Base-by-base conservation (phyloP, 2,113 vertebrate species). In the Crypturellus undulatus region DNA sequence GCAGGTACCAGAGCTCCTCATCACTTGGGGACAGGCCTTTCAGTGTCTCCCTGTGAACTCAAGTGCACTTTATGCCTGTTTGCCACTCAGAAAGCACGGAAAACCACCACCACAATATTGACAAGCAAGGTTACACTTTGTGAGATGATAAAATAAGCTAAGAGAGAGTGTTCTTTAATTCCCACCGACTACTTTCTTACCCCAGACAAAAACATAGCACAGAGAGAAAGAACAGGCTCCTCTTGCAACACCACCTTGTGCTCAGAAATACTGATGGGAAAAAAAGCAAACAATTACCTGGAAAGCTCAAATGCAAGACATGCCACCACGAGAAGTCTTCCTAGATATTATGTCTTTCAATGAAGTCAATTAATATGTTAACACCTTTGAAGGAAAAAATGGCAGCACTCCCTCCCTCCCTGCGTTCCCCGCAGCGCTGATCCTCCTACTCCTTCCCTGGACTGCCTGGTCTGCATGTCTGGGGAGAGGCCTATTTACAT, bases 131-230 rank as follows among this genome's bases (percentile, higher is more conserved):
- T 26, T 80, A 43, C 68, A 12, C 85, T 94, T 77, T 85, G 56
- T 80, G 68, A 87, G 68, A 32, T 63, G 90, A 62, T 59, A 89
- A 94, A 87, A 59, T 67, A 77, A 94, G 88, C 65, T 58, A 42
- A 84, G 21, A 38, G 91, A 92, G 70, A 91, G 52, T n/a, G 72
- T 24, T 36, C 34, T 68, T 95, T 72, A 76, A 84, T 92, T 91
- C 84, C 36, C 59, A 67, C 43, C 52, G 67, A 24, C 77, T 79
- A 52, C 73, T 84, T 87, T 38, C 77, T 84, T 56, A 84, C 73
- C 91, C 87, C 59, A 76, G 63, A 67, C 70, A 49, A 79, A 89
- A 32, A 28, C 43, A 6, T 40, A 87, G 90, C 62, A 81, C 69
- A 81, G 79, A 69, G 40, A 56, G 32, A 64, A 43, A 5, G 49